Evolutionary conservation across 1,140 invertebrate genomes (phyloP).

Genomic region (Physella acuta): DNA sequence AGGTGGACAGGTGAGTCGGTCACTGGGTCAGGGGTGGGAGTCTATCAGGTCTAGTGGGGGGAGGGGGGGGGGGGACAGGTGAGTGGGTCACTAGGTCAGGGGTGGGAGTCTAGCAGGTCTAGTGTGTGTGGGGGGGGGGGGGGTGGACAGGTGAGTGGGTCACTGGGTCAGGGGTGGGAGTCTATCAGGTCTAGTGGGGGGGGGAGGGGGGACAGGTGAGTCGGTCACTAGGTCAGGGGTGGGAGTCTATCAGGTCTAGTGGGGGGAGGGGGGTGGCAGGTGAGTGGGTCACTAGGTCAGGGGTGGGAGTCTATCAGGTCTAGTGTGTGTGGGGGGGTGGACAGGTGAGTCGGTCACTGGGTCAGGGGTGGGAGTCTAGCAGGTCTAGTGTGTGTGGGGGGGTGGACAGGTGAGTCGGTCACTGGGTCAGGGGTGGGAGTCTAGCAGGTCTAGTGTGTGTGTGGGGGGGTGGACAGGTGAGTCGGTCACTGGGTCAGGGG

Average conservation of each 20-base stretch:
- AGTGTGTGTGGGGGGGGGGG: constrained; percentile 62
- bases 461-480: no score
- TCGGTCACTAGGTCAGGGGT: not conserved
- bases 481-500: no score
- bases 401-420: no score
- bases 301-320: no score
- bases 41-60: not conserved
- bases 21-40: constrained; percentile 1
- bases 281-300: not conserved
- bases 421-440: no score
- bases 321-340: not conserved
- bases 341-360: not conserved
- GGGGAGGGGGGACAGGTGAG: not conserved
- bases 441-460: no score
- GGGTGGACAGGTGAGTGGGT: constrained; percentile 42
- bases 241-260: not conserved
- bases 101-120: no score
- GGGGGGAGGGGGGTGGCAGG: not conserved
- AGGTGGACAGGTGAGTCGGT: constrained; percentile 42
- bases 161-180: constrained; percentile 1
- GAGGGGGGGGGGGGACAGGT: not conserved
- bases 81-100: no score
- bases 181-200: not conserved
- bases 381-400: not conserved
- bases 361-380: not conserved